phyloP scores from a whole-genome alignment of 2,888 invertebrate genomes.

The Pilophorus perplexus region DNA sequence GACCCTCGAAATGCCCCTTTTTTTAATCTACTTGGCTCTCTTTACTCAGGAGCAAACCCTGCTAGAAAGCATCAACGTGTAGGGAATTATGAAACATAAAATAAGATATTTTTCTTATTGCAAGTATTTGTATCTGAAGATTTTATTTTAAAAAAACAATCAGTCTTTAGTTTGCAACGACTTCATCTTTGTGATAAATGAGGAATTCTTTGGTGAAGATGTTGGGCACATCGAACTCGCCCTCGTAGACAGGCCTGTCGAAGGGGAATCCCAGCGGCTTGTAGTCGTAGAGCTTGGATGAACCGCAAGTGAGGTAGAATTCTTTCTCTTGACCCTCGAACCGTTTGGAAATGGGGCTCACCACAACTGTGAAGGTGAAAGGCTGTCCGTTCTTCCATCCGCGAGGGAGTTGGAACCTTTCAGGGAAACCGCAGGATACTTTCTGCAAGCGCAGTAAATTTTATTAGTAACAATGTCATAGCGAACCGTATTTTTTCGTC shows the following conservation, averaged over 20 bases:
- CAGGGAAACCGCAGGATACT: slow-evolving; percentile 65
- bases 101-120: too few relatives aligned
- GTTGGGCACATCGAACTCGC: slow-evolving; percentile 62
- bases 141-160: background rate
- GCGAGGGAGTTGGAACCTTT: slow-evolving; percentile 67
- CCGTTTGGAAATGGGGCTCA: slow-evolving; percentile 50
- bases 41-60: too few relatives aligned
- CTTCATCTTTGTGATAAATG: slow-evolving; percentile 59
- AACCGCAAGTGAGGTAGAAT: slow-evolving; percentile 55
- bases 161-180: slow-evolving; percentile 14
- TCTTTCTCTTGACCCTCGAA: slow-evolving; percentile 43
- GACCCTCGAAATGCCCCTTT: too few relatives aligned
- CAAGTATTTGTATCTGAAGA: background rate
- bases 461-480: too few relatives aligned
- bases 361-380: slow-evolving; percentile 63
- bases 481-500: background rate
- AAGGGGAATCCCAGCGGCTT: slow-evolving; percentile 71
- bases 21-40: too few relatives aligned
- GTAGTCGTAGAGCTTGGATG: slow-evolving; percentile 57
- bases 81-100: too few relatives aligned
- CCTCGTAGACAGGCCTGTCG: slow-evolving; percentile 63
- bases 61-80: too few relatives aligned
- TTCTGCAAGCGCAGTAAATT: too few relatives aligned
- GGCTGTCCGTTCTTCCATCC: slow-evolving; percentile 66
- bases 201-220: slow-evolving; percentile 61